Evolutionary conservation across 2,888 invertebrate genomes (phyloP).

Genomic region (Drosophila lutescens): DNA sequence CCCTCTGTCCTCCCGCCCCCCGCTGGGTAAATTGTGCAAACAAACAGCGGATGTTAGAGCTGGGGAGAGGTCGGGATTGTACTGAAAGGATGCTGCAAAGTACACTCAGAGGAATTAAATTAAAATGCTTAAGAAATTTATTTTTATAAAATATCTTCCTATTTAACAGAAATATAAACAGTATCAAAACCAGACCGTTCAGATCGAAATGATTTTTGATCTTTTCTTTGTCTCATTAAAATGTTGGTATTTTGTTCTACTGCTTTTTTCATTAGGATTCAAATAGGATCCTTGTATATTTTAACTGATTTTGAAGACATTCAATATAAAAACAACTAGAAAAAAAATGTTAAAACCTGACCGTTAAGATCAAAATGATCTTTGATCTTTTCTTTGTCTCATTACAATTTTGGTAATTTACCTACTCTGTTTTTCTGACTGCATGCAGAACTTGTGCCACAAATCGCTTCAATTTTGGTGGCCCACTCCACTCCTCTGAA

Average conservation of each 20-base stretch:
- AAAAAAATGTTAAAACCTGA: too few species aligned
- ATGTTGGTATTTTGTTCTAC: too few species aligned
- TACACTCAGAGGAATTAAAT: constrained; percentile 8
- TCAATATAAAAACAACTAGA: too few species aligned
- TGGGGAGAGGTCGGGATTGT: constrained; percentile 10
- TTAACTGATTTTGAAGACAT: too few species aligned
- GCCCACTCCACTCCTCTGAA: background rate
- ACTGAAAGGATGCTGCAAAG: constrained; percentile 46
- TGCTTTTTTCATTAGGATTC: too few species aligned
- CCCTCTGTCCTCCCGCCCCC: constrained; percentile 18
- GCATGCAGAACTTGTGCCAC: constrained; percentile 70
- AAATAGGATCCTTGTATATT: too few species aligned
- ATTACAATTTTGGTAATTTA: too few species aligned
- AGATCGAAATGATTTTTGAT: background rate
- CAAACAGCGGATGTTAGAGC: constrained; percentile 57
- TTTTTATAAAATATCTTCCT: too few species aligned
- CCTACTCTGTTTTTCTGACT: background rate
- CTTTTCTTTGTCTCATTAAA: too few species aligned
- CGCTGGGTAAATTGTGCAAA: constrained; percentile 72
- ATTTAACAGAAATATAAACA: too few species aligned
- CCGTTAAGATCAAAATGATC: background rate
- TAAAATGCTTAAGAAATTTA: background rate
- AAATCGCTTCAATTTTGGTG: constrained; percentile 82
- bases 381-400: background rate
- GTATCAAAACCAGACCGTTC: too few species aligned